Conservation (phyloP, 2,797 vertebrate species). For the Pseudochirops corinnae region DNA sequence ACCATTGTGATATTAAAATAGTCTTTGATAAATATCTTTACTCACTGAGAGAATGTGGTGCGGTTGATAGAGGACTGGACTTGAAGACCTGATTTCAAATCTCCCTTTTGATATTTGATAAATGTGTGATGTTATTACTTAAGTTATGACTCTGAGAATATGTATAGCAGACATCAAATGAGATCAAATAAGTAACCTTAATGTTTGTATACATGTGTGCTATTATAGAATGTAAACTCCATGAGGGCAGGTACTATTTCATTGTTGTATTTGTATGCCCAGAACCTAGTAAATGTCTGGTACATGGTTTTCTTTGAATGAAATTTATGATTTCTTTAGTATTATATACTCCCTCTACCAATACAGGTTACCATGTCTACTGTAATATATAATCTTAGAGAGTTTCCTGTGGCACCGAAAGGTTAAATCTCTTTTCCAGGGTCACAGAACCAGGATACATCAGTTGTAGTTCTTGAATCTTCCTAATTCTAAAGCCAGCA, state of each 20-base stretch:
- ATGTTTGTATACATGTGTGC: neutral
- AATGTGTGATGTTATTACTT: neutral
- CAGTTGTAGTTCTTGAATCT: neutral
- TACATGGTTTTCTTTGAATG: neutral
- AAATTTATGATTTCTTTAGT: neutral
- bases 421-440: neutral
- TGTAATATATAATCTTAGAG: neutral
- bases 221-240: neutral
- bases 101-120: neutral
- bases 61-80: neutral
- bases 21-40: conserved; percentile 33
- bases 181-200: neutral
- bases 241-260: neutral
- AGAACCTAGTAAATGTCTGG: neutral
- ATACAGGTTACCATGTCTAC: neutral
- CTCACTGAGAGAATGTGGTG: conserved; percentile 10
- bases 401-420: neutral
- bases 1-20: conserved; percentile 60
- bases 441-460: neutral
- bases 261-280: neutral
- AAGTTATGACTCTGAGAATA: neutral
- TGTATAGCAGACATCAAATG: neutral
- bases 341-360: neutral
- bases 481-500: neutral
- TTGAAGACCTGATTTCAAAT: neutral